Evolutionary conservation across 2,113 vertebrate genomes (phyloP).

Genomic region (Sapajus apella): DNA sequence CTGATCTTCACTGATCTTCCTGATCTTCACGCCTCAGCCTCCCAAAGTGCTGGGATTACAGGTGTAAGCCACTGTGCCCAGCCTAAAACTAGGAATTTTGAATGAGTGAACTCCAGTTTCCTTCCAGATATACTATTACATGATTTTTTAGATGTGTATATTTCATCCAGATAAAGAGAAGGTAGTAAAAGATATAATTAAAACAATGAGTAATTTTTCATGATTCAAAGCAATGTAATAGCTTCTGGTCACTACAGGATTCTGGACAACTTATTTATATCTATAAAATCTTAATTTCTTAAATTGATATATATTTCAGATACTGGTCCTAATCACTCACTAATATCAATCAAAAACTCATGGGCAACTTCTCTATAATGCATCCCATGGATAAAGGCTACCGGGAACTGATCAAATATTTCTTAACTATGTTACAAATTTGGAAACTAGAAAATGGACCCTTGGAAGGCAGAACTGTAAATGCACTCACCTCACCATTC

Average conservation of each 20-base stretch:
- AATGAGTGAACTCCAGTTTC: not conserved
- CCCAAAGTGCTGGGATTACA: too few species aligned
- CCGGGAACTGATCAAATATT: not conserved
- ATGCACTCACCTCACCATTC: not conserved
- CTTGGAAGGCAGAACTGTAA: not conserved
- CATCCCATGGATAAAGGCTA: not conserved
- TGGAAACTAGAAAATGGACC: not conserved
- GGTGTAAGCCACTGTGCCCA: too few species aligned
- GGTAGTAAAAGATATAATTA: not conserved
- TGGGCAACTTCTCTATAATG: not conserved
- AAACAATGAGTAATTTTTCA: not conserved
- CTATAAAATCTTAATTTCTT: slow-evolving; percentile 27
- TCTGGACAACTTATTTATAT: not conserved
- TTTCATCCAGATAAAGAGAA: not conserved
- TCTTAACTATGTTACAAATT: not conserved
- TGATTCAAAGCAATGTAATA: not conserved
- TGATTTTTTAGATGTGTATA: not conserved
- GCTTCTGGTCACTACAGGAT: not conserved
- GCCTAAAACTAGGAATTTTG: not conserved
- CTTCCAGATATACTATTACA: not conserved
- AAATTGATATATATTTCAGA: slow-evolving; percentile 15
- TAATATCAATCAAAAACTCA: not conserved
- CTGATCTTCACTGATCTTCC: too few species aligned
- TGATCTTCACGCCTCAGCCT: too few species aligned
- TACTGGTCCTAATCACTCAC: not conserved